Conservation (phyloP, 1,140 invertebrate genomes). For the Vanessa atalanta region DNA sequence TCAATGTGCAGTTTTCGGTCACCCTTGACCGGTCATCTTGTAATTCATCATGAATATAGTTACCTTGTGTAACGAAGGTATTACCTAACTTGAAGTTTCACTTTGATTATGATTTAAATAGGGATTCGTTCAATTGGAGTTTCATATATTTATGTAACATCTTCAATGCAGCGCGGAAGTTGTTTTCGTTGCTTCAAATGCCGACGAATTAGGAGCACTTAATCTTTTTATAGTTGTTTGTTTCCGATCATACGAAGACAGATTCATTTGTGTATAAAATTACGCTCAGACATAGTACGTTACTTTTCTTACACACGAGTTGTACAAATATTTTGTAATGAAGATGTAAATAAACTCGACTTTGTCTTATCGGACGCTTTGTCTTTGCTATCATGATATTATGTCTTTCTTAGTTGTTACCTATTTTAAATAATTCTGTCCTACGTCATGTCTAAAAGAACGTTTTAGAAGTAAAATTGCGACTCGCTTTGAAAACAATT, state of each 20-base stretch:
- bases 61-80: constrained; percentile 35
- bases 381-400: constrained; percentile 17
- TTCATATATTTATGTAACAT: constrained; percentile 8
- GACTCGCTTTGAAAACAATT: constrained; percentile 3
- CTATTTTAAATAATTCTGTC: constrained; percentile 16
- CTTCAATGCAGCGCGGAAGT: constrained; percentile 12
- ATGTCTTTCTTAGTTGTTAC: constrained; percentile 20
- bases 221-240: constrained; percentile 4
- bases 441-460: background rate
- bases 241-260: background rate
- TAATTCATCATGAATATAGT: constrained; percentile 19
- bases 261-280: background rate
- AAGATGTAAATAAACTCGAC: constrained; percentile 15
- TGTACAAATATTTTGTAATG: background rate
- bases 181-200: constrained; percentile 10
- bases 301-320: background rate
- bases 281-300: background rate
- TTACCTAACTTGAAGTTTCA: constrained; percentile 43
- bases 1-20: background rate
- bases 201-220: constrained; percentile 15
- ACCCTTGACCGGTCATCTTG: background rate
- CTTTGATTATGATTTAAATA: constrained; percentile 43
- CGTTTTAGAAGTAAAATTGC: background rate
- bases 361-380: constrained; percentile 30
- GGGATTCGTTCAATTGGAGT: constrained; percentile 26